phyloP scores from a whole-genome alignment of 1,140 invertebrate species.

The Tetragnatha versicolor region DNA sequence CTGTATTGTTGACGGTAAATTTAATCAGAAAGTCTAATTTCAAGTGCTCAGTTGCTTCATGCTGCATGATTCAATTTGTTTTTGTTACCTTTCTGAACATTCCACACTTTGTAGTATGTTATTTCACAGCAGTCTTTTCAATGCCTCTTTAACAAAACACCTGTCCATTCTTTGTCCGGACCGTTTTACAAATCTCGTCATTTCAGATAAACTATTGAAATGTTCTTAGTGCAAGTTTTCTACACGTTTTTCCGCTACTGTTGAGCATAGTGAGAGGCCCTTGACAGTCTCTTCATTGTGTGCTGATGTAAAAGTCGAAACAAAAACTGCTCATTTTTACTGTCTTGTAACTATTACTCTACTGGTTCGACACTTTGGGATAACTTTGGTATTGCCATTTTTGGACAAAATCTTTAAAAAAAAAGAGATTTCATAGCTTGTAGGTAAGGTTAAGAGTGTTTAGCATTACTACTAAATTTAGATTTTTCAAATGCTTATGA shows the following conservation, averaged over 20 bases:
- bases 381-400: neutral
- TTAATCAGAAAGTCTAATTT: no score
- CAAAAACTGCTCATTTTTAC: slow-evolving; percentile 30
- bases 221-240: slow-evolving; percentile 38
- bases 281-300: neutral
- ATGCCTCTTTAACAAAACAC: slow-evolving; percentile 13
- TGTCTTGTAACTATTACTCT: slow-evolving; percentile 10
- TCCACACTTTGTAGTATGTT: slow-evolving; percentile 42
- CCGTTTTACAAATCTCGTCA: slow-evolving; percentile 35
- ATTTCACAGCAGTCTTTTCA: no score
- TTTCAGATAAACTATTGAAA: neutral
- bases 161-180: slow-evolving; percentile 51
- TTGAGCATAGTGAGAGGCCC: neutral
- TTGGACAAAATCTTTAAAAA: no score
- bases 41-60: no score
- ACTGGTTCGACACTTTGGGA: neutral
- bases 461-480: no score
- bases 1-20: slow-evolving; percentile 10
- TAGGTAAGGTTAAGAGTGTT: no score
- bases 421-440: no score
- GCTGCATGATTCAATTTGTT: slow-evolving; percentile 29
- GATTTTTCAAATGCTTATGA: no score
- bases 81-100: slow-evolving; percentile 31
- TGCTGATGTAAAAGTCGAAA: no score
- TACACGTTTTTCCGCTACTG: slow-evolving; percentile 38